Evolutionary conservation across 2,797 vertebrate genomes (phyloP).

Genomic region (Pterois miles): DNA sequence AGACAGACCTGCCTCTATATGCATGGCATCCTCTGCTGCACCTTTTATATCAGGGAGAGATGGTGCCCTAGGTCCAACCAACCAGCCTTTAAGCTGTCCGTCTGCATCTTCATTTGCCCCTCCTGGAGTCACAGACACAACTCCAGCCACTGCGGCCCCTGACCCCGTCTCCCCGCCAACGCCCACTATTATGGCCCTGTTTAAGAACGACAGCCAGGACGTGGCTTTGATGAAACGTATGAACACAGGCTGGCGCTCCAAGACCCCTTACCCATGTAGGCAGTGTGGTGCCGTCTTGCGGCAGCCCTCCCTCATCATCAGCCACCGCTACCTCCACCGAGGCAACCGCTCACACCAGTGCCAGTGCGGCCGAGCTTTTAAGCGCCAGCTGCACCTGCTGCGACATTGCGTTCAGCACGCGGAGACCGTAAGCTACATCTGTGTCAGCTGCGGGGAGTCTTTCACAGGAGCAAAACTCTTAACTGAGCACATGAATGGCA

Average conservation of each 20-base stretch:
- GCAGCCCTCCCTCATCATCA: constrained; percentile 78
- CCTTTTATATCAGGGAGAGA: neutral
- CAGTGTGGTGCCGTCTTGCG: constrained; percentile 82
- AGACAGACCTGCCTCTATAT: neutral
- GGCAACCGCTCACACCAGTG: constrained; percentile 75
- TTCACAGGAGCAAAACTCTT: constrained; percentile 82
- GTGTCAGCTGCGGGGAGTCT: constrained; percentile 82
- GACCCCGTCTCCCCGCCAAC: neutral
- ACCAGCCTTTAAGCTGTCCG: neutral
- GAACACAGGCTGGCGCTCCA: constrained; percentile 74
- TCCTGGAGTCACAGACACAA: neutral
- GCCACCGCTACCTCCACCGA: constrained; percentile 83
- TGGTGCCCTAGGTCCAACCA: neutral
- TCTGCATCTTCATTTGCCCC: neutral
- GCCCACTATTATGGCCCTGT: constrained; percentile 62
- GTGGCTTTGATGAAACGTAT: constrained; percentile 54
- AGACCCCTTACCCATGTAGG: constrained; percentile 75
- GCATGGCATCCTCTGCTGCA: neutral
- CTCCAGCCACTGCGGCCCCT: neutral
- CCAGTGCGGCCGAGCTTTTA: constrained; percentile 82
- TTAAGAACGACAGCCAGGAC: constrained; percentile 53
- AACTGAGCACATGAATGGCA: constrained; percentile 69
- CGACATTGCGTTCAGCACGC: constrained; percentile 85
- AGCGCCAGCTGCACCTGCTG: constrained; percentile 81
- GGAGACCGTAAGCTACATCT: constrained; percentile 81